Evolutionary conservation across 2,888 invertebrate species (phyloP), one percentile per base, ranked within the genome.

Genomic region (Xestia xanthographa): DNA sequence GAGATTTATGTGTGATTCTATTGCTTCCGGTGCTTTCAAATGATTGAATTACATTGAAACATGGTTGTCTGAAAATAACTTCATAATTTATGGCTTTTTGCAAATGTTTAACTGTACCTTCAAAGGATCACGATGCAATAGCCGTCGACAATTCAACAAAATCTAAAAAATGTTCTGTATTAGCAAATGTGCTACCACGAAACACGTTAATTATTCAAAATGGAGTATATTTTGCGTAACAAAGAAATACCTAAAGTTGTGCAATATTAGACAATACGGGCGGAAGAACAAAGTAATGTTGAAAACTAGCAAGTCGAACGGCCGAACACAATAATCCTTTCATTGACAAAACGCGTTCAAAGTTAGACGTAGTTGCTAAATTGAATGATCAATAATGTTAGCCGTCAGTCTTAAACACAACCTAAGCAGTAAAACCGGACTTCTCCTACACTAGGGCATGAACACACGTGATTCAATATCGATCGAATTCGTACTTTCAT

Each of bases 21-120:
- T 84, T 84, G 82, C 77, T 87, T 89, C 89, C 89, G 84, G 69
- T 75, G 71, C 83, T 81, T 86, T 84, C 68, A 83, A 84, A 86
- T 83, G 78, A 85, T 77, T 82, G 79, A 87, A 83, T 79, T 79
- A 83, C 77, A 79, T 78, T 74, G 74, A 71, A 85, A 79, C 58
- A 72, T 69, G 56, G 66, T 66, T 76, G 77, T 22, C 45, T 72
- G 58, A 67, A 62, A 12, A 77, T 77, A 73, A 70, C 75, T 68
- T 73, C 9, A 68, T 29, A 60, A 73, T 77, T 75, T 77, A 77
- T 74, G 29, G 50, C 26, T 5, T 72, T 83, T 71, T 65, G 45
- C 62, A 75, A 77, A 70, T 14, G 34, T 74, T 56, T 63, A 68
- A 48, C 50, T 29, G n/a, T 12, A 14, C 41, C 5, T 62, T 22